Evolutionary conservation across 2,797 vertebrate species (phyloP).

Genomic region (Manis pentadactyla): DNA sequence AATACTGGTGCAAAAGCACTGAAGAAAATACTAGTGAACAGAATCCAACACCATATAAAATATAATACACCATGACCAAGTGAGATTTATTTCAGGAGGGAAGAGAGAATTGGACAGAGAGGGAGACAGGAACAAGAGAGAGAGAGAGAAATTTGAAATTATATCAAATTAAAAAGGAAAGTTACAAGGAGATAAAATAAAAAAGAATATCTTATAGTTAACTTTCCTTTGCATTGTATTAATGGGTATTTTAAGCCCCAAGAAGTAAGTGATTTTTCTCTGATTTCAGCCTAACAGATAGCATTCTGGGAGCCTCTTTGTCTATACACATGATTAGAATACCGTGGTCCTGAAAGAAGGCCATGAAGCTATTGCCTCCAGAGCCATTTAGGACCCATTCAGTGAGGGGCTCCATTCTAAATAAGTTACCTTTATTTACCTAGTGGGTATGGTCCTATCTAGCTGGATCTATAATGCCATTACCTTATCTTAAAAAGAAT

Average conservation of each 20-base stretch:
- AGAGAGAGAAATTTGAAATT: not conserved
- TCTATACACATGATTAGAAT: not conserved
- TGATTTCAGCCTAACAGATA: not conserved
- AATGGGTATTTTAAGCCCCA: not conserved
- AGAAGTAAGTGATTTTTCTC: not conserved
- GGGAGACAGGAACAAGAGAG: not conserved
- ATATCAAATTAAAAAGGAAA: not conserved
- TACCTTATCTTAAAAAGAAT: not conserved
- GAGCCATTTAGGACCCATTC: not conserved
- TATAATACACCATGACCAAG: not conserved
- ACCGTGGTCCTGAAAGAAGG: not conserved
- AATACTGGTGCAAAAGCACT: not conserved
- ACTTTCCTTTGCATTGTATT: not conserved
- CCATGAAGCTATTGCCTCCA: not conserved
- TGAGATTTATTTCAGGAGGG: not conserved
- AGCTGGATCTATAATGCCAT: not conserved
- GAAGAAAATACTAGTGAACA: not conserved
- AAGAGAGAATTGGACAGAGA: not conserved
- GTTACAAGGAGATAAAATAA: constrained; percentile 5
- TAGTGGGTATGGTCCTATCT: not conserved
- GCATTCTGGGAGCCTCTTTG: not conserved
- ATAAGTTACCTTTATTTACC: not conserved
- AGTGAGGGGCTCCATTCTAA: not conserved
- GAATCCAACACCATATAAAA: not conserved
- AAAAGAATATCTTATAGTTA: not conserved